These are phyloP conservation scores for Leucophenga varia DNA, from an alignment of 1,140 invertebrate species.

Conservation along the genomic window DNA sequence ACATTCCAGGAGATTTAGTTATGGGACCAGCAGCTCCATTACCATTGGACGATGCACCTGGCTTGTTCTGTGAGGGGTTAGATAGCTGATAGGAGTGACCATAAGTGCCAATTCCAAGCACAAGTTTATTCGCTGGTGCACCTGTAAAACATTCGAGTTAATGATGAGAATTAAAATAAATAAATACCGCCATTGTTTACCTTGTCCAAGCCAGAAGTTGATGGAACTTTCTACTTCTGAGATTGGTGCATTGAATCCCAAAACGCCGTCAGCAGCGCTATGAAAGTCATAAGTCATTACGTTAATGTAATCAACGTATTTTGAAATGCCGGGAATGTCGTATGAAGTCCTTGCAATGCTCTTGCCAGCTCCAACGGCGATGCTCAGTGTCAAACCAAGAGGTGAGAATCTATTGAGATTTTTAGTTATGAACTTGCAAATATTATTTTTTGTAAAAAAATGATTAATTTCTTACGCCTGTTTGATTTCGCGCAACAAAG, in stretches of 20 bases:
- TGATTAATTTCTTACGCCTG: conserved; percentile 58
- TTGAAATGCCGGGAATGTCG: conserved; percentile 59
- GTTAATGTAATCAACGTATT: conserved; percentile 64
- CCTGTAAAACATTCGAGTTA: no score
- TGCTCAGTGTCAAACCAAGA: conserved; percentile 60
- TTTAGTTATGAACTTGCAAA: no score
- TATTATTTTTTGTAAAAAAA: no score
- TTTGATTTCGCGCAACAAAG: conserved; percentile 62
- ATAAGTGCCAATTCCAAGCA: conserved; percentile 69
- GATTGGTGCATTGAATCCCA: conserved; percentile 64
- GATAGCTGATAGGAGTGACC: conserved; percentile 66
- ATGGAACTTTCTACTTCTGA: conserved; percentile 49
- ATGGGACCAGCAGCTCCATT: conserved; percentile 67
- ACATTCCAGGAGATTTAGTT: conserved; percentile 66
- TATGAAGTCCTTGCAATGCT: conserved; percentile 61
- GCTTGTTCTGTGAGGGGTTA: conserved; percentile 55
- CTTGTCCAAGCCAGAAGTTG: conserved; percentile 50
- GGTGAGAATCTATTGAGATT: conserved; percentile 59
- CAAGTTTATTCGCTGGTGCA: conserved; percentile 61
- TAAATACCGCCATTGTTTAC: no score
- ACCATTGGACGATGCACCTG: conserved; percentile 61
- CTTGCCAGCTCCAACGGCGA: conserved; percentile 64
- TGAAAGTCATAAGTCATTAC: conserved; percentile 74
- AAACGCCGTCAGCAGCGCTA: conserved; percentile 57
- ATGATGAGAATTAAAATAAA: no score